Evolutionary conservation across 2,888 invertebrate genomes (phyloP).

Genomic region (Limnephilus lunatus): DNA sequence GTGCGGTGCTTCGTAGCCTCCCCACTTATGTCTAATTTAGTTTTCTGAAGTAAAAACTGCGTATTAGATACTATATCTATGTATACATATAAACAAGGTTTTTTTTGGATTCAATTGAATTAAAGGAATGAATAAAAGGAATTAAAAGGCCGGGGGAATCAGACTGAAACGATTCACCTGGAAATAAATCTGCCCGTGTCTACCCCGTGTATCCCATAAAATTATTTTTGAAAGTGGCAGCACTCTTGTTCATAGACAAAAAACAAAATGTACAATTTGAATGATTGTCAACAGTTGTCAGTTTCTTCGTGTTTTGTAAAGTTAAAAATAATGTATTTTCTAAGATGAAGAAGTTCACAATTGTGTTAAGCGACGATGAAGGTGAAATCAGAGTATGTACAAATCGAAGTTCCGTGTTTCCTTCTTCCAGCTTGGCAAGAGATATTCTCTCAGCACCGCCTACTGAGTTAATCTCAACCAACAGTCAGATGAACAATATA

Average conservation of each 20-base stretch:
- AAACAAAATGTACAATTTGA: neutral
- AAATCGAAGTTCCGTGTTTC: neutral
- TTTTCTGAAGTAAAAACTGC: no score
- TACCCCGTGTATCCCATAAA: neutral
- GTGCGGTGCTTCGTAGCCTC: no score
- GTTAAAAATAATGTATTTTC: neutral
- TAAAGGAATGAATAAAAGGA: no score
- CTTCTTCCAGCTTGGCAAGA: neutral
- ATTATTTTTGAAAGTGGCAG: neutral
- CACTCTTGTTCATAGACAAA: neutral
- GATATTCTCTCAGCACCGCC: constrained; percentile 14
- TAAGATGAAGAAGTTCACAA: constrained; percentile 57
- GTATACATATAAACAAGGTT: no score
- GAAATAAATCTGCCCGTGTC: no score
- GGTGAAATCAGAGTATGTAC: neutral
- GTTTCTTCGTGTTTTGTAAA: neutral
- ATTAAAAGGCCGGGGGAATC: no score
- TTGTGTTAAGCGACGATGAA: constrained; percentile 55
- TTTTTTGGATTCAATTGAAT: no score
- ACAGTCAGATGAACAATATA: constrained; percentile 33
- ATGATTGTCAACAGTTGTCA: constrained; percentile 28
- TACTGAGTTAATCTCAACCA: constrained; percentile 12
- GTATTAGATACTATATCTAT: no score
- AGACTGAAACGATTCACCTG: no score
- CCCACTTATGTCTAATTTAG: no score